phyloP scores from a whole-genome alignment of 1,140 invertebrate genomes.

The Macrobrachium nipponense region DNA sequence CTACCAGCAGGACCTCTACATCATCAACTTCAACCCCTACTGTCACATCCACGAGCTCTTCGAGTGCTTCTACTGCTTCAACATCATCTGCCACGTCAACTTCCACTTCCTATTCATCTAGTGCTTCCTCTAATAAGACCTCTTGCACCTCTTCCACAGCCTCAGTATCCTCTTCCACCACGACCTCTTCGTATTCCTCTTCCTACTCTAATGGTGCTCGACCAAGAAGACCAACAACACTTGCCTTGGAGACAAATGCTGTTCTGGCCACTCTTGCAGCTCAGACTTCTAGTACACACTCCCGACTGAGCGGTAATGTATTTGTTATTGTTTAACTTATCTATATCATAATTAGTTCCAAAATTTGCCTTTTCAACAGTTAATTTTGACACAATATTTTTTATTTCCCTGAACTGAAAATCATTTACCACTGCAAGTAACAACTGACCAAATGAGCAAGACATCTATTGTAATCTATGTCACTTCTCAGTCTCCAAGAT shows the following conservation, averaged over 20 bases:
- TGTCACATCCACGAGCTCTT: not conserved
- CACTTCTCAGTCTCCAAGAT: too few relatives aligned
- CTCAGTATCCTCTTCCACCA: too few relatives aligned
- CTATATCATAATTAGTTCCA: not conserved
- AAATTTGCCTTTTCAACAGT: not conserved
- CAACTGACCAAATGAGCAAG: too few relatives aligned
- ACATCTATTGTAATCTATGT: too few relatives aligned
- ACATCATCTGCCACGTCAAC: conserved; percentile 4
- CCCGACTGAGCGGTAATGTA: not conserved
- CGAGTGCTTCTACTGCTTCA: not conserved
- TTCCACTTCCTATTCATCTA: not conserved
- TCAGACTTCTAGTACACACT: not conserved
- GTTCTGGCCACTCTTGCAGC: not conserved
- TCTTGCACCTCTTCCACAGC: conserved; percentile 7
- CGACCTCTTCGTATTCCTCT: conserved; percentile 15
- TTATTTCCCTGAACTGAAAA: too few relatives aligned
- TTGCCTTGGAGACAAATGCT: conserved; percentile 31
- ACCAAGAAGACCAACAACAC: conserved; percentile 33
- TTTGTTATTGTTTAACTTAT: not conserved
- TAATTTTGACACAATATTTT: too few relatives aligned
- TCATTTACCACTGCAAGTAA: too few relatives aligned
- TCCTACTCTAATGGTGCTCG: conserved; percentile 42
- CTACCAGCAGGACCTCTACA: conserved; percentile 14
- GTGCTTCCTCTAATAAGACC: not conserved
- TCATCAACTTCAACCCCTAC: not conserved